Evolutionary conservation across 2,113 vertebrate genomes (phyloP), one percentile per base, ranked within the genome.

Genomic region (Thinocorus orbignyianus): DNA sequence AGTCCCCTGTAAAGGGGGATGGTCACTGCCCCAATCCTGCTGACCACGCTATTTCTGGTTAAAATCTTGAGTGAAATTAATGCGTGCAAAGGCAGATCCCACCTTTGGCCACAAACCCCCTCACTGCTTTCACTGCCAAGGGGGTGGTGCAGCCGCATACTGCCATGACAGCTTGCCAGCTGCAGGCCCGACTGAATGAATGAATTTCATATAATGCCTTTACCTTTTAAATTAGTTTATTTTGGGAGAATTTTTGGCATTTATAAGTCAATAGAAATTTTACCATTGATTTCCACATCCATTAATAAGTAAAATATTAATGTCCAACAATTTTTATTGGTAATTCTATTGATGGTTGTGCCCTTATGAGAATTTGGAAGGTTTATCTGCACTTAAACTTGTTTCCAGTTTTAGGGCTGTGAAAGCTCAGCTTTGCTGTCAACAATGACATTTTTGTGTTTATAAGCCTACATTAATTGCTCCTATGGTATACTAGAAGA

Each of bases 401-500:
- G 12, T 35, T 82, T 82, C 39, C 23, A 48, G 0, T 65, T 60
- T 79, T 39, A 82, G 41, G 39, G 9, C 74, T 86, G 49, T 62
- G 44, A 90, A 80, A 86, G 31, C 25, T 86, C 66, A 77, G 30
- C 30, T 86, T 88, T 92, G 58, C 39, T 77, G 42, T 88, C 60
- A 90, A 17, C 49, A 68, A 1, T 73, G 16, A 54, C 33, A 73
- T 93, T 52, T 72, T 81, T 83, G 26, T 48, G 25, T 33, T 42
- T 12, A 14, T 37, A 76, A 77, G 51, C 55, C 11, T 72, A 28
- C 9, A 7, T 44, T 88, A 72, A 37, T 22, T 78, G 25, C 10
- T 92, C 6, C 39, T 88, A 2, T 7, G 23, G 68, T 82, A 30
- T 18, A 39, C 33, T 52, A 14, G 28, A 52, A 44, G 46, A 72